A percentile compares a stretch with the other conserved stretches of the same genome.
Evolutionary conservation across 2,113 vertebrate genomes (phyloP).

Genomic region (Ceyx margarethae): DNA sequence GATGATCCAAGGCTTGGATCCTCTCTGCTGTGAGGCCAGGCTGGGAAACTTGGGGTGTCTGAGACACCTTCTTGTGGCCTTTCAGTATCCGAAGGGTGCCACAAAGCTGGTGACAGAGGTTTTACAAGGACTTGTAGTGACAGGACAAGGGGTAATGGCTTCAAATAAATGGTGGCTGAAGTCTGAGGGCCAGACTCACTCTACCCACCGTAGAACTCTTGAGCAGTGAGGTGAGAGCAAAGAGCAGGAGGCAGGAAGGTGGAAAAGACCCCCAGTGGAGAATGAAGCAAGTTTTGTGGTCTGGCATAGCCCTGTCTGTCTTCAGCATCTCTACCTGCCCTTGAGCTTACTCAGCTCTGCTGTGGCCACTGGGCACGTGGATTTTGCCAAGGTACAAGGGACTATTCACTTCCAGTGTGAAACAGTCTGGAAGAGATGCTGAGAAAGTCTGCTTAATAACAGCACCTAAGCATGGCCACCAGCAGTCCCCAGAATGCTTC

Average conservation of each 20-base stretch:
- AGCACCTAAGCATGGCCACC: not conserved
- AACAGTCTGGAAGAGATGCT: not conserved
- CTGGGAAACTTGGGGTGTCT: too few species aligned
- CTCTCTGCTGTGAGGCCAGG: too few species aligned
- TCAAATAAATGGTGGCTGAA: not conserved
- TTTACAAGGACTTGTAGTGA: too few species aligned
- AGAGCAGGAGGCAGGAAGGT: not conserved
- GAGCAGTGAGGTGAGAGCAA: not conserved
- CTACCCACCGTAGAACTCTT: not conserved
- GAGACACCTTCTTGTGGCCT: too few species aligned
- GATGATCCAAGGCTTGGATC: too few species aligned
- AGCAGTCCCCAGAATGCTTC: not conserved
- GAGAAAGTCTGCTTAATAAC: not conserved
- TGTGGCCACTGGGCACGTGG: too few species aligned
- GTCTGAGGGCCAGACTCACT: not conserved
- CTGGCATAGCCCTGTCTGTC: not conserved
- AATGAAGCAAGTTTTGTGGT: not conserved
- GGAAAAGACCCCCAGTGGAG: rapidly evolving
- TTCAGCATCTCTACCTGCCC: not conserved
- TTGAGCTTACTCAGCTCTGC: not conserved
- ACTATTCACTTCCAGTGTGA: not conserved
- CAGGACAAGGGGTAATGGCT: too few species aligned
- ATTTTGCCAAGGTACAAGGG: not conserved
- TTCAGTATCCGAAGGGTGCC: too few species aligned
- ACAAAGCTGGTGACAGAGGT: too few species aligned